Evolutionary conservation across 2,113 vertebrate species (phyloP).

Genomic region (Prietella phreatophila): DNA sequence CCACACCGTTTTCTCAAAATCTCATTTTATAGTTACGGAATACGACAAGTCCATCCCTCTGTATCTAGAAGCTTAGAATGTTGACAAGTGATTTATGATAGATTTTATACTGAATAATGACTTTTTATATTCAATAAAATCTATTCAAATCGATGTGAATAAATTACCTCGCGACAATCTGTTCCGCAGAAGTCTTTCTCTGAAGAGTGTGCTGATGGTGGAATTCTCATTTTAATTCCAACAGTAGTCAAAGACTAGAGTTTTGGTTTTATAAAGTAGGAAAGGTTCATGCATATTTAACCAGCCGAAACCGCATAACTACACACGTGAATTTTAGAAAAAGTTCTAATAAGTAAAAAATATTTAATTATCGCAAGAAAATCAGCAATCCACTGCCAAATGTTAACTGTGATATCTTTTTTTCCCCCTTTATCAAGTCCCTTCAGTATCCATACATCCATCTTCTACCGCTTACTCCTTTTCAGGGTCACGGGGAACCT

Average conservation of each 20-base stretch:
- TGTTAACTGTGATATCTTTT: no score
- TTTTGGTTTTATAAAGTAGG: not conserved
- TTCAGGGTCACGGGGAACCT: no score
- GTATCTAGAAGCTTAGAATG: not conserved
- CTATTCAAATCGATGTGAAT: not conserved
- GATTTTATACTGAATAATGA: not conserved
- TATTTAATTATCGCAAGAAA: no score
- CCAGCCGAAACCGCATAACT: not conserved
- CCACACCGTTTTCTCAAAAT: no score
- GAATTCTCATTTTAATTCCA: not conserved
- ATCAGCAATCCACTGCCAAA: no score
- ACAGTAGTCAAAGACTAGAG: not conserved
- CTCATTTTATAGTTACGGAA: no score
- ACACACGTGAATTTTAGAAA: not conserved
- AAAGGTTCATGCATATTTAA: not conserved
- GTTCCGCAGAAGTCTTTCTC: not conserved
- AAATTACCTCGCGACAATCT: not conserved
- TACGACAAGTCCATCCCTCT: no score
- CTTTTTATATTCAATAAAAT: not conserved
- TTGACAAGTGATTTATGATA: no score
- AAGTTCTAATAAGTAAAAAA: no score
- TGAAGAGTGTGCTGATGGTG: not conserved
- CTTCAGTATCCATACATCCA: not conserved
- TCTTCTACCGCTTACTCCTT: no score
- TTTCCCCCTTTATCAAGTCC: no score